phyloP scores from a whole-genome alignment of 2,888 invertebrate genomes.

The Chouioia cunea region DNA sequence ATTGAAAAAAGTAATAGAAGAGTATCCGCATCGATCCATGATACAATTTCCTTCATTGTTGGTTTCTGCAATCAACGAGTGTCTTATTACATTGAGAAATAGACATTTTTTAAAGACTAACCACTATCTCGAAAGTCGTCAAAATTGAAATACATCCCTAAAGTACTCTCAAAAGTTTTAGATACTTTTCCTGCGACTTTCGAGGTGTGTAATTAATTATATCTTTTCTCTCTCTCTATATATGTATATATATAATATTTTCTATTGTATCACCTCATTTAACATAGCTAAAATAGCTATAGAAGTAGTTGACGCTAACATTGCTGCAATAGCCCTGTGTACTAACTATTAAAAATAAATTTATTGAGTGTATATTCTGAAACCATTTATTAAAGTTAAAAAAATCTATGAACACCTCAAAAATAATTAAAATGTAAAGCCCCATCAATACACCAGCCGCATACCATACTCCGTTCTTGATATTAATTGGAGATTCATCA shows the following conservation, averaged over 20 bases:
- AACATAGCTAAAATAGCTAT: conserved; percentile 82
- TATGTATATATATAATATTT: conserved; percentile 1
- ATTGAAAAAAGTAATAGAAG: conserved; percentile 86
- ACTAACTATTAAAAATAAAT: conserved; percentile 74
- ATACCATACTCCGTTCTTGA: conserved; percentile 78
- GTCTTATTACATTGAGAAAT: too few relatives aligned
- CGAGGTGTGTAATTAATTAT: neutral
- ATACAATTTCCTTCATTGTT: conserved; percentile 81
- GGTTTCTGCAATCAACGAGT: conserved; percentile 72
- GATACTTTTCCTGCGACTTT: neutral
- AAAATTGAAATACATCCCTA: too few relatives aligned
- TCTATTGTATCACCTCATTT: conserved; percentile 71
- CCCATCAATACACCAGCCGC: conserved; percentile 79
- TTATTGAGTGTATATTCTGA: too few relatives aligned
- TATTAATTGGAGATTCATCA: conserved; percentile 76
- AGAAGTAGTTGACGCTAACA: conserved; percentile 83
- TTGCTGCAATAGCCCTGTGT: conserved; percentile 87
- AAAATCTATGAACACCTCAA: conserved; percentile 75
- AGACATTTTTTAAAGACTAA: neutral
- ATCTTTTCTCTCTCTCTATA: too few relatives aligned
- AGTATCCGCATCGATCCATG: conserved; percentile 91
- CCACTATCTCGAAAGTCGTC: too few relatives aligned
- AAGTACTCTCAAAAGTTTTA: too few relatives aligned
- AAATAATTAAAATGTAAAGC: conserved; percentile 85
- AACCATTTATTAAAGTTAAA: too few relatives aligned